A percentile compares a stretch with the other conserved stretches of the same genome.
phyloP scores from a whole-genome alignment of 1,140 invertebrate species.

The Harpegnathos saltator region DNA sequence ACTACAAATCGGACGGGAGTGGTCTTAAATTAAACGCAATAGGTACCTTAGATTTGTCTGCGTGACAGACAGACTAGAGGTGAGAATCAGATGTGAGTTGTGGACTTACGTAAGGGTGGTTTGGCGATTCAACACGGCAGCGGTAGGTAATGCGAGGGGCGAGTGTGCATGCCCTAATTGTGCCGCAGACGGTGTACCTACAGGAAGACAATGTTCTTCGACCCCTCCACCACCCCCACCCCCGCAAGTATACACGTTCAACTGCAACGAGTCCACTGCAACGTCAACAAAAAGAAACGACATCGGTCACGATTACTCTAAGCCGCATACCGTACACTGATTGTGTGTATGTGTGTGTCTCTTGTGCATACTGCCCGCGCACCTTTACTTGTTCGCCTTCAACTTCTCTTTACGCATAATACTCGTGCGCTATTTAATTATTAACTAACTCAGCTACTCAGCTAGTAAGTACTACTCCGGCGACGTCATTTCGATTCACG shows the following conservation, averaged over 20 bases:
- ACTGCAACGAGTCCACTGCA: slow-evolving; percentile 84
- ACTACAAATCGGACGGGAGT: too few relatives aligned
- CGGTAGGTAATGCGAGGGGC: slow-evolving; percentile 83
- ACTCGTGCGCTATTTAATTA: too few relatives aligned
- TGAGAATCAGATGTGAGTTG: background rate
- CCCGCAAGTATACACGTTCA: slow-evolving; percentile 81
- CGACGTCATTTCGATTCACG: too few relatives aligned
- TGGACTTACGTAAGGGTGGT: slow-evolving; percentile 84
- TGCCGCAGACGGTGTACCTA: slow-evolving; percentile 76
- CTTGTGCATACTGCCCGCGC: too few relatives aligned
- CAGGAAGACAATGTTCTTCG: slow-evolving; percentile 79
- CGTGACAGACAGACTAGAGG: background rate
- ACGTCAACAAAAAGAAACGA: slow-evolving; percentile 64
- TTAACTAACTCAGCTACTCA: too few relatives aligned
- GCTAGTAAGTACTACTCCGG: too few relatives aligned
- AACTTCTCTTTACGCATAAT: too few relatives aligned
- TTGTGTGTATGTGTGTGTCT: background rate
- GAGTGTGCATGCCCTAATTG: slow-evolving; percentile 83
- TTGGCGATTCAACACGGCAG: slow-evolving; percentile 83
- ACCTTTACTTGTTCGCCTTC: too few relatives aligned
- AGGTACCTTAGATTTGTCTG: background rate
- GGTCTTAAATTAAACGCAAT: too few relatives aligned
- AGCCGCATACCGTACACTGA: background rate
- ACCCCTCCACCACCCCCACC: slow-evolving; percentile 75
- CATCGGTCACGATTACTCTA: slow-evolving; percentile 36